Conservation (phyloP, 1,140 invertebrate species). For the Bombus polaris region DNA sequence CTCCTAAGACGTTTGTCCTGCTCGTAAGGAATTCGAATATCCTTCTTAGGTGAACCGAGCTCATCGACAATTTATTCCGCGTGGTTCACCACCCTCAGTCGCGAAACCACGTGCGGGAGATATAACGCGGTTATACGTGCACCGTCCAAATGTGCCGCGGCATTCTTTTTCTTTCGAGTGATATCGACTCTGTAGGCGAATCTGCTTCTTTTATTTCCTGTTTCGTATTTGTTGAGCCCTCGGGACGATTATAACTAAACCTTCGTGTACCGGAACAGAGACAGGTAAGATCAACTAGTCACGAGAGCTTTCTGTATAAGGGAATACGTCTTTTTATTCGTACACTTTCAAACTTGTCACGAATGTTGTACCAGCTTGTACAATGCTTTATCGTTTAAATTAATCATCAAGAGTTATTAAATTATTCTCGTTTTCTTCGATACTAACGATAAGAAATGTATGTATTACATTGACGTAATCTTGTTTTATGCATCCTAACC, state of each 20-base stretch:
- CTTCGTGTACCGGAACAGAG: not conserved
- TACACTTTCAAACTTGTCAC: not conserved
- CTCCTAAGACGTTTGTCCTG: slow-evolving; percentile 24
- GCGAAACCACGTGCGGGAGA: slow-evolving; percentile 26
- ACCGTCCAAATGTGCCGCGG: not conserved
- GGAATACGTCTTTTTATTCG: slow-evolving; percentile 3
- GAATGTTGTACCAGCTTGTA: not conserved
- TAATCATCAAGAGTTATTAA: not conserved
- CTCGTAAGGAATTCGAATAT: slow-evolving; percentile 55
- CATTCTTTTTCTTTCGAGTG: slow-evolving; percentile 16
- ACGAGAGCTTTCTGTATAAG: slow-evolving; percentile 11
- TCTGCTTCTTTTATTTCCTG: slow-evolving; percentile 13
- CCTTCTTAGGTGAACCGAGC: slow-evolving; percentile 31
- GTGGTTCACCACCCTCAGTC: slow-evolving; percentile 58
- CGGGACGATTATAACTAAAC: slow-evolving; percentile 15
- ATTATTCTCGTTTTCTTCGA: not conserved
- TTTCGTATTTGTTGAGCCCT: not conserved
- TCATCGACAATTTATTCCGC: slow-evolving; percentile 64
- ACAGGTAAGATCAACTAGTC: slow-evolving; percentile 5
- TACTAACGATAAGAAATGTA: not conserved
- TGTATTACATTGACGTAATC: not conserved
- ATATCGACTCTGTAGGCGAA: slow-evolving; percentile 21
- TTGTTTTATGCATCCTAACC: not conserved
- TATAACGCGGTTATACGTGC: slow-evolving; percentile 28
- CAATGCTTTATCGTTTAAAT: not conserved